Percentiles rank a stretch among this genome's conserved stretches.
Evolutionary conservation across 1,140 invertebrate genomes (phyloP).

Genomic region (Drosophila tsacasi): DNA sequence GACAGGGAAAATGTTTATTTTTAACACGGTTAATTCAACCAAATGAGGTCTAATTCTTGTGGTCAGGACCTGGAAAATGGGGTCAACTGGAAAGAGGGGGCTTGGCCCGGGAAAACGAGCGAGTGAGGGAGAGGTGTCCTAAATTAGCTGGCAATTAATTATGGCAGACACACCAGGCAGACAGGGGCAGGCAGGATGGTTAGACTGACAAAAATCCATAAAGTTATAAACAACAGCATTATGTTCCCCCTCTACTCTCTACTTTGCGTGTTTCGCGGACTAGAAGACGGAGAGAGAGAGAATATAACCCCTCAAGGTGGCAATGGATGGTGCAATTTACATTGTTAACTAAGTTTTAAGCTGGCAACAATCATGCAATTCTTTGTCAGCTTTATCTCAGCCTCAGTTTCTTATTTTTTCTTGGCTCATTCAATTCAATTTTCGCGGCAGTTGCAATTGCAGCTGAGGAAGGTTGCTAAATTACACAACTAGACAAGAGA

Average conservation of each 20-base stretch:
- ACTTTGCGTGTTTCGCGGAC: constrained; percentile 9
- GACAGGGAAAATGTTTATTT: constrained; percentile 44
- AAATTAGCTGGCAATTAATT: constrained; percentile 46
- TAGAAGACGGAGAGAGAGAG: neutral
- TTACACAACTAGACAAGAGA: constrained; percentile 16
- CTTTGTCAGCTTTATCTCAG: constrained; percentile 27
- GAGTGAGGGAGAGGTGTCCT: constrained; percentile 1
- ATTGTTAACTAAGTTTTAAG: constrained; percentile 36
- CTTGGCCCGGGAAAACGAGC: constrained; percentile 10
- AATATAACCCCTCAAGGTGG: constrained; percentile 49
- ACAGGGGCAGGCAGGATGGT: neutral
- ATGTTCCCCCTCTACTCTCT: neutral
- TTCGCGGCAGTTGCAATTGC: constrained; percentile 38
- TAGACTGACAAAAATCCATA: constrained; percentile 25
- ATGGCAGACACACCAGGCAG: neutral
- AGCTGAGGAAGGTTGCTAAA: constrained; percentile 27
- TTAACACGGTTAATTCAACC: constrained; percentile 61
- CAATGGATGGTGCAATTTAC: constrained; percentile 50
- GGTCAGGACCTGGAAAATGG: constrained; percentile 56
- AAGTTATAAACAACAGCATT: constrained; percentile 27
- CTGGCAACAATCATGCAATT: constrained; percentile 36
- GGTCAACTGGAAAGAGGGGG: constrained; percentile 45
- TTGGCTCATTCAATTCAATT: constrained; percentile 39
- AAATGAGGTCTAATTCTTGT: constrained; percentile 51
- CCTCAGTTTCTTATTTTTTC: constrained; percentile 21